Evolutionary conservation across 2,797 vertebrate species (phyloP), one percentile per base, ranked within the genome.

Genomic region (Malurus splendens): DNA sequence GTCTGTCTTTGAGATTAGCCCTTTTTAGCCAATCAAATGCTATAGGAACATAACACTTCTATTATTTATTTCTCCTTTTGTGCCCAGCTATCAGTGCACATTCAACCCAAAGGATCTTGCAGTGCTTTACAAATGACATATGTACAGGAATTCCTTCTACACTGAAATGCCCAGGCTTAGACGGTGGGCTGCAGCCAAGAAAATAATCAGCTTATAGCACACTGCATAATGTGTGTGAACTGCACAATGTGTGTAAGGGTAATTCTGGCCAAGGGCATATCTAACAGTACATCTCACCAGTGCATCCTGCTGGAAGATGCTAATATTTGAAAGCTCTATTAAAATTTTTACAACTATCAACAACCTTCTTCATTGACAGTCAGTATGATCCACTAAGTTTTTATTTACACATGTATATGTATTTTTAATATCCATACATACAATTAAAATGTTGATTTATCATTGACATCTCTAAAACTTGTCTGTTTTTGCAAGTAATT

Each of bases 141-240:
- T 5, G n/a, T 65, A 42, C 27, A 71, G 86, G 90, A 87, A 88
- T 95, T 92, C 71, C 83, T 92, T 86, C 87, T 55, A 18, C 33
- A 13, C 27, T 50, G 60, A 77, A 92, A 81, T 47, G 45, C 52
- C 56, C 52, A 38, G 73, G 33, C 72, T 86, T 81, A 81, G 56
- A 38, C 32, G 59, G 71, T 78, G 82, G 81, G 90, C 71, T 84
- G 82, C 32, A 78, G 76, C 73, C 81, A 93, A 81, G 90, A 86
- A 90, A 88, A 92, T 85, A 92, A 94, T 82, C 70, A 86, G 77
- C 81, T 84, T 78, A 87, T 41, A 85, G 65, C 64, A 87, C 57
- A 60, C 78, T 56, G 65, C 72, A 41, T 82, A 72, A 74, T 18
- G 30, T 80, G 67, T 86, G 72, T 62, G 86, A 86, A 75, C 54